A percentile compares a stretch with the other conserved stretches of the same genome.
phyloP scores from a whole-genome alignment of 2,888 invertebrate genomes.

The Sialis fuliginosa region DNA sequence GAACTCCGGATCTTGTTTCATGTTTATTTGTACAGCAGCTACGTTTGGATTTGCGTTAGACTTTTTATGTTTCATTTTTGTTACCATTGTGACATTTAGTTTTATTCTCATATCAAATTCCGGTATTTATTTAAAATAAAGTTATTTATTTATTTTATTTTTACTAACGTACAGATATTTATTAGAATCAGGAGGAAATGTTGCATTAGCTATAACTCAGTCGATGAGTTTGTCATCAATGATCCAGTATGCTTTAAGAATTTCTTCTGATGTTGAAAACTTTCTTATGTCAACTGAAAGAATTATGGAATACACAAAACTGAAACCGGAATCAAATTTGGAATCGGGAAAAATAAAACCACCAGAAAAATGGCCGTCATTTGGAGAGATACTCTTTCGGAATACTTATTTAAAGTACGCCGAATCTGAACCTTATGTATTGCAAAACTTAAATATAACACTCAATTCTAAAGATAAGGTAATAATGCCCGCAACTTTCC shows the following conservation, averaged over 20 bases:
- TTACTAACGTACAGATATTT: slow-evolving; percentile 6
- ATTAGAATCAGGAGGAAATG: slow-evolving; percentile 36
- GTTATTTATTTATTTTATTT: not conserved
- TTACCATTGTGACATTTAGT: slow-evolving; percentile 41
- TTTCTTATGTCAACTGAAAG: slow-evolving; percentile 71
- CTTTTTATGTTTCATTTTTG: slow-evolving; percentile 40
- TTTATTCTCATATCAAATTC: slow-evolving; percentile 33
- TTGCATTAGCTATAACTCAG: slow-evolving; percentile 55
- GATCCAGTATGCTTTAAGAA: slow-evolving; percentile 65
- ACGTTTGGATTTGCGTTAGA: slow-evolving; percentile 49
- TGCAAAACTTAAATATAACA: slow-evolving; percentile 45
- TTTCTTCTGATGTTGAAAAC: slow-evolving; percentile 58
- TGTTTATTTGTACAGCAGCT: slow-evolving; percentile 38
- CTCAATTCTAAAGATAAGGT: slow-evolving; percentile 51
- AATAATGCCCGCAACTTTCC: too few relatives aligned
- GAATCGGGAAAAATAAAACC: slow-evolving; percentile 41
- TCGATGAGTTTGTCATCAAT: slow-evolving; percentile 58
- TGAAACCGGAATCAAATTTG: slow-evolving; percentile 51
- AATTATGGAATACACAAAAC: slow-evolving; percentile 55
- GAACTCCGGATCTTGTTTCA: slow-evolving; percentile 43
- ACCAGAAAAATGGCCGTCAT: slow-evolving; percentile 40
- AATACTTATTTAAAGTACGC: slow-evolving; percentile 45
- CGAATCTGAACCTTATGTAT: slow-evolving; percentile 41
- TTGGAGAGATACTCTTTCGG: slow-evolving; percentile 39
- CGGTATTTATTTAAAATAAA: slow-evolving; percentile 24